These are phyloP conservation scores for Cetonia aurata DNA, from an alignment of 2,888 invertebrate species.

Conservation along the genomic window DNA sequence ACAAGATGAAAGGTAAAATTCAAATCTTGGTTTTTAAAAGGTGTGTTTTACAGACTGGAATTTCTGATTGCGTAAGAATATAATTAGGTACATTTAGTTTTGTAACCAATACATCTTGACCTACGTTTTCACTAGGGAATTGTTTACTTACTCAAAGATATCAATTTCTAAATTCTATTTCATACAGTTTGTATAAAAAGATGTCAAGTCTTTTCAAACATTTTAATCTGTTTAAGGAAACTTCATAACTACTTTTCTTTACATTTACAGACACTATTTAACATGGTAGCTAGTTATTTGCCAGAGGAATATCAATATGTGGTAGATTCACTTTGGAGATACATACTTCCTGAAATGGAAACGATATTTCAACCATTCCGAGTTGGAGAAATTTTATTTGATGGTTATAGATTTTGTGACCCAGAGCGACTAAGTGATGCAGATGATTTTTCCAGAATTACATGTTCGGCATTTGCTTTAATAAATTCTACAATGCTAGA, in stretches of 20 bases:
- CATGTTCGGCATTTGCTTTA: background rate
- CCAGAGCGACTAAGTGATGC: slow-evolving; percentile 12
- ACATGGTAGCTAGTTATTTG: slow-evolving; percentile 16
- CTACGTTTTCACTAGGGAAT: too few relatives aligned
- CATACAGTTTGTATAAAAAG: too few relatives aligned
- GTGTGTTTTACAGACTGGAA: too few relatives aligned
- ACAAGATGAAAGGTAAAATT: too few relatives aligned
- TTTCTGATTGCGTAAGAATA: too few relatives aligned
- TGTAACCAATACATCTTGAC: too few relatives aligned
- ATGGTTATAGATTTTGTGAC: slow-evolving; percentile 41
- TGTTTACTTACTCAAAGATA: too few relatives aligned
- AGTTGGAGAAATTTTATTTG: slow-evolving; percentile 42
- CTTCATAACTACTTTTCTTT: background rate
- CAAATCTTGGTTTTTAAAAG: too few relatives aligned
- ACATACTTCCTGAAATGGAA: slow-evolving; percentile 31
- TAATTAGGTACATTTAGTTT: too few relatives aligned
- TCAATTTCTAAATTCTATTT: too few relatives aligned
- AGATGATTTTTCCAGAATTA: slow-evolving; percentile 1
- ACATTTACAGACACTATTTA: slow-evolving; percentile 38
- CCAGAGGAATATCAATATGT: slow-evolving; percentile 24
- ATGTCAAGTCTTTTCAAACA: too few relatives aligned
- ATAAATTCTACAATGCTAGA: background rate
- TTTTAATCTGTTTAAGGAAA: background rate
- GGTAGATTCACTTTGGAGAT: slow-evolving; percentile 8
- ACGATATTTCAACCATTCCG: slow-evolving; percentile 40